phyloP scores from a whole-genome alignment of 1,140 invertebrate species.

The Diachasma alloeum region DNA sequence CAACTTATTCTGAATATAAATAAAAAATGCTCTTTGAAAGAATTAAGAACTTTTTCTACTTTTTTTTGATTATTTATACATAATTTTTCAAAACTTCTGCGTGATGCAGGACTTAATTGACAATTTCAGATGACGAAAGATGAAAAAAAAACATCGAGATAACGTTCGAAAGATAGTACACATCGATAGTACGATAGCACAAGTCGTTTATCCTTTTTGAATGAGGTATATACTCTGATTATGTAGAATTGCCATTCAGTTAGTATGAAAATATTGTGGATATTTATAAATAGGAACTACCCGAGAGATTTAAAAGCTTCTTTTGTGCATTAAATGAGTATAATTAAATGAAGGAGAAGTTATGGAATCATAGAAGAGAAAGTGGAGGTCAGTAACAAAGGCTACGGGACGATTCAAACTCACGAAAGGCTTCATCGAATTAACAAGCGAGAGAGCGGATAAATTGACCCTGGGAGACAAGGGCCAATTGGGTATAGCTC shows the following conservation, averaged over 20 bases:
- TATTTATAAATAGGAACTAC: background rate
- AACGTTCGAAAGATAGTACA: no score
- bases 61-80: no score
- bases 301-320: background rate
- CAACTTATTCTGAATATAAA: no score
- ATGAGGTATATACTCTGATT: no score
- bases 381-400: background rate
- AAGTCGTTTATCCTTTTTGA: no score
- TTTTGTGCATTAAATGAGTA: background rate
- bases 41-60: no score
- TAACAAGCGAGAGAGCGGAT: constrained; percentile 23
- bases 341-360: constrained; percentile 7
- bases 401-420: background rate
- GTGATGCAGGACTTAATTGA: no score
- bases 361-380: constrained; percentile 9
- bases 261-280: background rate
- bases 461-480: constrained; percentile 28
- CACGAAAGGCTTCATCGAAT: constrained; percentile 12
- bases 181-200: no score
- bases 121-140: no score
- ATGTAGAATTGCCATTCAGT: background rate
- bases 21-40: no score
- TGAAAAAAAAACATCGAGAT: no score
- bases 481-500: constrained; percentile 26
- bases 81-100: no score